A percentile compares a stretch with the other conserved stretches of the same genome.
phyloP scores from a whole-genome alignment of 2,113 vertebrate genomes.

The Numida meleagris region DNA sequence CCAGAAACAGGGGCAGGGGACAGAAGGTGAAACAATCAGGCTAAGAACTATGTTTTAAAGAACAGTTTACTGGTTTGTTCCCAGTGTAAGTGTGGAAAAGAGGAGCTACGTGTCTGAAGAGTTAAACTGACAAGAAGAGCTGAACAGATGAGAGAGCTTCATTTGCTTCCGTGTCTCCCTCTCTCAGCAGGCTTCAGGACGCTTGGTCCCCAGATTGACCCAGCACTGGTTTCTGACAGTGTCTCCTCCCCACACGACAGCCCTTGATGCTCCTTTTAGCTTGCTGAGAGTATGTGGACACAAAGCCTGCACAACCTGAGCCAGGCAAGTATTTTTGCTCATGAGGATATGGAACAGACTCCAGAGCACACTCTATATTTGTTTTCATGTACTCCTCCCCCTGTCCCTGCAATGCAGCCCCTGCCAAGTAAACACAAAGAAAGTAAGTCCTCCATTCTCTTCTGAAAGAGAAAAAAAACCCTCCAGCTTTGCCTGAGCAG shows the following conservation, averaged over 20 bases:
- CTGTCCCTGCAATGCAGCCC: rapidly evolving
- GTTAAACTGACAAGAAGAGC: neutral
- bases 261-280: neutral
- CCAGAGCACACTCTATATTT: neutral
- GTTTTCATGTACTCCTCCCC: neutral
- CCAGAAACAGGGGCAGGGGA: neutral
- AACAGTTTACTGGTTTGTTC: neutral
- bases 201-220: neutral
- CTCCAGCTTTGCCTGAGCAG: neutral
- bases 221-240: neutral
- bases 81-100: neutral
- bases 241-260: neutral
- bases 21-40: neutral
- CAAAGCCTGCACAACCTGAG: neutral
- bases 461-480: neutral
- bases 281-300: neutral
- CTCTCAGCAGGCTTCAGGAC: neutral
- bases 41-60: neutral
- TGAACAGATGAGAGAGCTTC: neutral
- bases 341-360: neutral
- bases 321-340: neutral
- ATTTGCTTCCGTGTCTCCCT: neutral
- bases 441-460: neutral
- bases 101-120: neutral
- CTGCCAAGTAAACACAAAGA: neutral